Percentiles rank a stretch among this genome's conserved stretches.
phyloP scores from a whole-genome alignment of 2,888 invertebrate species.

The Alcis repandata region DNA sequence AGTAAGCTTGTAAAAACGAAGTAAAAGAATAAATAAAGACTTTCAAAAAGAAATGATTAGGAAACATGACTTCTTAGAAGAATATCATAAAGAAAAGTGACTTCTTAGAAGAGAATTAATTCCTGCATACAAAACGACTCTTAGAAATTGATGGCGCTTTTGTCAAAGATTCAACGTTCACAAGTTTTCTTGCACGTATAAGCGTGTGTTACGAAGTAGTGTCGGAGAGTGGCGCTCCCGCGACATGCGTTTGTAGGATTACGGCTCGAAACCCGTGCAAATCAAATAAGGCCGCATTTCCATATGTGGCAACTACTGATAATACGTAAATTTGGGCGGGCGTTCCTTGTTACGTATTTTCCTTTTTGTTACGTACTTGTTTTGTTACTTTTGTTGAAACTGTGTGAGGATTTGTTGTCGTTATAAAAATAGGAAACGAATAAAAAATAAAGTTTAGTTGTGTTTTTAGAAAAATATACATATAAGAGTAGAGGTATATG shows the following conservation, averaged over 20 bases:
- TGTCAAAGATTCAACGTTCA: background rate
- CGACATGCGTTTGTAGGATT: constrained; percentile 55
- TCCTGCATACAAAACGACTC: background rate
- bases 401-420: constrained; percentile 5
- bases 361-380: constrained; percentile 21
- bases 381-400: constrained; percentile 21
- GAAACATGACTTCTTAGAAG: too few species aligned
- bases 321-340: constrained; percentile 40
- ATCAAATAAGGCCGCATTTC: constrained; percentile 52
- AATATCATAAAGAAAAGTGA: too few species aligned
- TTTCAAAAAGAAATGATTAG: too few species aligned
- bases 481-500: too few species aligned
- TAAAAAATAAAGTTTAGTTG: background rate
- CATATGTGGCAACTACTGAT: constrained; percentile 47
- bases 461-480: background rate
- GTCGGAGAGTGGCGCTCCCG: constrained; percentile 33
- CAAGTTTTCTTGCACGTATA: background rate
- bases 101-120: too few species aligned
- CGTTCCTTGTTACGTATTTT: constrained; percentile 30
- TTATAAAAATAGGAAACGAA: constrained; percentile 14
- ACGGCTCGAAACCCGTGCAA: constrained; percentile 50
- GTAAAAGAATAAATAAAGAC: too few species aligned
- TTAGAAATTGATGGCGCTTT: background rate
- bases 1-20: too few species aligned
- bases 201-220: constrained; percentile 36